Evolutionary conservation across 2,888 invertebrate species (phyloP), one percentile per base, ranked within the genome.

Genomic region (Xanthia icteritia): DNA sequence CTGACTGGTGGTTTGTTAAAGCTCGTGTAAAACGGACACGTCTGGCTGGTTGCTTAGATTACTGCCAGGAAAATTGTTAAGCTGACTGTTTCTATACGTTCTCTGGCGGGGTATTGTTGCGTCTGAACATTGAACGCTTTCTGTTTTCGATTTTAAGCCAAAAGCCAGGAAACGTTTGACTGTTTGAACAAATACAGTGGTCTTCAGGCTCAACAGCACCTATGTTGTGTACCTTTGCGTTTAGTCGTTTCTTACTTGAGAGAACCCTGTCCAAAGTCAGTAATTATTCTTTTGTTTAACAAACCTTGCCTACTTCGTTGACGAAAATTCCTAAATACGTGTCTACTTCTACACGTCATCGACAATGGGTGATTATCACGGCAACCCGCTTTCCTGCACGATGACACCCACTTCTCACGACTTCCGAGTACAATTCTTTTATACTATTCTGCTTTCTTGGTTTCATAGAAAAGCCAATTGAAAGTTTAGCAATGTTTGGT

Each of bases 391-490:
- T 95, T 95, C 95, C 92, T 93, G 87, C 89, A 89, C 86, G 88
- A 89, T 85, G 90, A 89, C 92, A 93, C 93, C 94, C 92, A 94
- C 92, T 95, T 96, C 96, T 94, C 96, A 96, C 95, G 95, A 94
- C 94, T 94, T 93, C 92, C 91, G 92, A 89, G 87, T 88, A 84
- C 84, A 83, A 86, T 90, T 86, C 89, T 91, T 92, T 91, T 91
- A 89, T 92, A 87, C 88, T 88, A 93, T 93, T 93, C 93, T 91
- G 94, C 95, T 95, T 95, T 95, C 94, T 92, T 93, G 91, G 89
- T 89, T 91, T 90, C 89, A 86, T 86, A 89, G 90, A 86, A 89
- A 91, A 89, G 84, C 77, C 86, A 84, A 91, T 91, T 90, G 88
- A 89, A 90, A 87, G 84, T 86, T 86, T 64, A 79, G 73, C 81